Evolutionary conservation across 2,113 vertebrate species (phyloP).

Genomic region (Perccottus glenii): DNA sequence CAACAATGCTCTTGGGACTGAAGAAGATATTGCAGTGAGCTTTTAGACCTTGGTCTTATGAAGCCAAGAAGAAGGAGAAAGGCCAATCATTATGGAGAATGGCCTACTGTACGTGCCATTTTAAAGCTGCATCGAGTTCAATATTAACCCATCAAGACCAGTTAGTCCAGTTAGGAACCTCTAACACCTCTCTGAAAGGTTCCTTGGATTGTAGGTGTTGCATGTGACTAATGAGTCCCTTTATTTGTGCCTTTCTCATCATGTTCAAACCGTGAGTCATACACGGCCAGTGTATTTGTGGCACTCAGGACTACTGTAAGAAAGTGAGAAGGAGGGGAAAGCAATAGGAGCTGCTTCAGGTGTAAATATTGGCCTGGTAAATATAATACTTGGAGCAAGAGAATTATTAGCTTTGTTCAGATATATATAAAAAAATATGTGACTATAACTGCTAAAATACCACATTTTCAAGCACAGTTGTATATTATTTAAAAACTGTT

Average conservation of each 20-base stretch:
- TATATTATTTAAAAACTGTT: too few relatives aligned
- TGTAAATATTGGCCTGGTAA: conserved; percentile 37
- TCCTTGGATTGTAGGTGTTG: conserved; percentile 12
- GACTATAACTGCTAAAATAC: background rate
- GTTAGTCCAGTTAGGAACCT: conserved; percentile 1
- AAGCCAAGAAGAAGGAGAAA: conserved; percentile 1
- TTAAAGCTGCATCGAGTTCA: background rate
- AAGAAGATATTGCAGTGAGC: conserved; percentile 12
- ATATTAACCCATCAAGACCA: background rate
- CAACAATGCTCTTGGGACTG: conserved; percentile 37
- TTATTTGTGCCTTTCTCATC: conserved; percentile 45
- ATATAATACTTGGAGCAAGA: background rate
- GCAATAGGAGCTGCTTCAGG: conserved; percentile 36
- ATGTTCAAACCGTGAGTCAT: conserved; percentile 67
- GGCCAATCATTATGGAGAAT: background rate
- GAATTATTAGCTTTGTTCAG: background rate
- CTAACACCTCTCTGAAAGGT: background rate
- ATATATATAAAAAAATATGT: background rate
- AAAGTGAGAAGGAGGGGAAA: conserved; percentile 32
- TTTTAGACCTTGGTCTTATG: conserved; percentile 11
- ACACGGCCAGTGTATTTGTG: conserved; percentile 67
- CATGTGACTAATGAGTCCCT: conserved; percentile 44
- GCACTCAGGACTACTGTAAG: conserved; percentile 50
- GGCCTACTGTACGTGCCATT: background rate
- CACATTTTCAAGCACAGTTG: background rate